Percentiles rank a stretch among this genome's conserved stretches.
These are phyloP conservation scores for Phaethornis superciliosus DNA, from an alignment of 2,113 vertebrate species.

Conservation along the genomic window DNA sequence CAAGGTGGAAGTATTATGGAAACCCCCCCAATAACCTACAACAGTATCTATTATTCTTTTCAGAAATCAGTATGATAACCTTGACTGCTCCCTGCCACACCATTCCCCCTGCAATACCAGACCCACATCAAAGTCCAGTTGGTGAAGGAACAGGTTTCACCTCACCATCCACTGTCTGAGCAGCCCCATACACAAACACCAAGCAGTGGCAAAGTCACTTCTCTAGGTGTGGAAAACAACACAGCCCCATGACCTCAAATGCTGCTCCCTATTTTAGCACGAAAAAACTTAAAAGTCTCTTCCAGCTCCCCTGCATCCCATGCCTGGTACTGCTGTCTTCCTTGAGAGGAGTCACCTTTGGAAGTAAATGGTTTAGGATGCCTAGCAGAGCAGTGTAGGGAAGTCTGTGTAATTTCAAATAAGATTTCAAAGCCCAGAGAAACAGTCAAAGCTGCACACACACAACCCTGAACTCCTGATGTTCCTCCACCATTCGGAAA, in stretches of 20 bases:
- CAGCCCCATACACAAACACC: neutral
- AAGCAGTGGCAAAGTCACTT: neutral
- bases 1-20: neutral
- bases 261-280: neutral
- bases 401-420: neutral
- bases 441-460: neutral
- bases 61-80: neutral
- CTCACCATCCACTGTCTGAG: neutral
- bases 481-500: neutral
- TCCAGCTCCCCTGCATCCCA: fast-evolving
- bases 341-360: neutral
- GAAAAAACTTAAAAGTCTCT: neutral
- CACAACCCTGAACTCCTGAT: neutral
- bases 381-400: neutral
- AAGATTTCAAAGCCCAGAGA: neutral
- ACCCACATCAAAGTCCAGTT: neutral
- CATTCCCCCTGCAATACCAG: fast-evolving
- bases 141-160: neutral
- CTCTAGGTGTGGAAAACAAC: neutral
- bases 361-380: neutral
- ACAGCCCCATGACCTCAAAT: neutral
- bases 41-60: fast-evolving
- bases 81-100: neutral
- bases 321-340: neutral
- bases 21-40: neutral